Evolutionary conservation across 2,113 vertebrate genomes (phyloP).

Genomic region (Falco punctatus): DNA sequence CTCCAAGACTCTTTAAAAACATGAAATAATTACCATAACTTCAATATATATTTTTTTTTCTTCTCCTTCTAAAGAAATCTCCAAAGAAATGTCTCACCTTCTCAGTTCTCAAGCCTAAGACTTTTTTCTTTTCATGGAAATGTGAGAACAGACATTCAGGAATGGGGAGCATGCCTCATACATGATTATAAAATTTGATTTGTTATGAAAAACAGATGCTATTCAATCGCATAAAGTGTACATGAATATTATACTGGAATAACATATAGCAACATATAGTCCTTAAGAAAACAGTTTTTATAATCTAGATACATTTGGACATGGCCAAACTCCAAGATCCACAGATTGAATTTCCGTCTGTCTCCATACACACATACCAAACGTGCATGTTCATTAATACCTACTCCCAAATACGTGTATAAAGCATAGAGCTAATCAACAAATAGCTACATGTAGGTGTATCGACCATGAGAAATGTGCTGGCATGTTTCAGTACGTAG

Average conservation of each 20-base stretch:
- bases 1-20: slow-evolving; percentile 44
- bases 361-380: background rate
- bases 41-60: background rate
- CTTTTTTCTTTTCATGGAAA: slow-evolving; percentile 25
- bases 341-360: background rate
- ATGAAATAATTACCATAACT: slow-evolving; percentile 42
- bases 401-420: background rate
- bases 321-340: slow-evolving; percentile 14
- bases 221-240: background rate
- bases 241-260: background rate
- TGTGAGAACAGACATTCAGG: slow-evolving; percentile 45
- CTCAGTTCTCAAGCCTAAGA: slow-evolving; percentile 48
- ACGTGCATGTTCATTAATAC: background rate
- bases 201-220: slow-evolving; percentile 57
- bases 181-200: slow-evolving; percentile 40
- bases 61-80: slow-evolving; percentile 15
- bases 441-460: background rate
- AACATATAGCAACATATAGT: background rate
- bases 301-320: background rate
- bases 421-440: background rate
- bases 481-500: background rate
- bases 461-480: background rate
- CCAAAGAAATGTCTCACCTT: slow-evolving; percentile 54
- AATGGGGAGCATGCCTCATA: slow-evolving; percentile 2
- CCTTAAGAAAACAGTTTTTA: slow-evolving; percentile 14